A percentile compares a stretch with the other conserved stretches of the same genome.
phyloP scores from a whole-genome alignment of 2,797 vertebrate species.

The Gymnocypris eckloni region DNA sequence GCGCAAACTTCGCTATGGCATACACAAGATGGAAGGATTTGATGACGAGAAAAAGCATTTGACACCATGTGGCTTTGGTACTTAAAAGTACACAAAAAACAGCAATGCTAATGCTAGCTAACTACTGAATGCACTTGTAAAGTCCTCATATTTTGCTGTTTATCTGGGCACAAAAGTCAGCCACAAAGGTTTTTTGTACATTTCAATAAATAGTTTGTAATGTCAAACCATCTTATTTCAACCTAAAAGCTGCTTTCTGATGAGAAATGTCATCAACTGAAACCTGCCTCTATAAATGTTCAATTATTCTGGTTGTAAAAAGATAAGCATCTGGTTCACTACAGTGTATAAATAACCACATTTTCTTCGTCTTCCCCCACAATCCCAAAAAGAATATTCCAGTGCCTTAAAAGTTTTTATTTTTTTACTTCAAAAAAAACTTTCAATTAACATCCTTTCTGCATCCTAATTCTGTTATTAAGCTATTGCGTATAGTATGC shows the following conservation, averaged over 20 bases:
- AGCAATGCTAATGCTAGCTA: background rate
- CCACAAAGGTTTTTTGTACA: background rate
- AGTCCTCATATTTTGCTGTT: too few relatives aligned
- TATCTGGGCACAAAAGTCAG: background rate
- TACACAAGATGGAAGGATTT: background rate
- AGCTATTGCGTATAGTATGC: background rate
- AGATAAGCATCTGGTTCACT: background rate
- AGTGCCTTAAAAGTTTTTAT: conserved; percentile 23
- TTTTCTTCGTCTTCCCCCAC: background rate
- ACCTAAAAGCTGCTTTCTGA: conserved; percentile 29
- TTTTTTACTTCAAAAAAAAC: background rate
- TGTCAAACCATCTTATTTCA: background rate
- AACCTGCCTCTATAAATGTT: conserved; percentile 19
- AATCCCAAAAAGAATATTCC: conserved; percentile 6
- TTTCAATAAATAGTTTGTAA: background rate
- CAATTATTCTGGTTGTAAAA: conserved; percentile 7
- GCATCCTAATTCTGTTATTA: background rate
- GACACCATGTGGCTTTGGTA: background rate
- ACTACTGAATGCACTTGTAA: conserved; percentile 3
- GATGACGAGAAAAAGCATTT: background rate
- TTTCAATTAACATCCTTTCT: background rate
- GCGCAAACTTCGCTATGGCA: background rate
- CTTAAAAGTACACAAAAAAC: background rate
- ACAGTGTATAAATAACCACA: background rate
- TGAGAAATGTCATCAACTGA: background rate